Evolutionary conservation across 2,113 vertebrate genomes (phyloP).

Genomic region (Pygoscelis antarcticus): DNA sequence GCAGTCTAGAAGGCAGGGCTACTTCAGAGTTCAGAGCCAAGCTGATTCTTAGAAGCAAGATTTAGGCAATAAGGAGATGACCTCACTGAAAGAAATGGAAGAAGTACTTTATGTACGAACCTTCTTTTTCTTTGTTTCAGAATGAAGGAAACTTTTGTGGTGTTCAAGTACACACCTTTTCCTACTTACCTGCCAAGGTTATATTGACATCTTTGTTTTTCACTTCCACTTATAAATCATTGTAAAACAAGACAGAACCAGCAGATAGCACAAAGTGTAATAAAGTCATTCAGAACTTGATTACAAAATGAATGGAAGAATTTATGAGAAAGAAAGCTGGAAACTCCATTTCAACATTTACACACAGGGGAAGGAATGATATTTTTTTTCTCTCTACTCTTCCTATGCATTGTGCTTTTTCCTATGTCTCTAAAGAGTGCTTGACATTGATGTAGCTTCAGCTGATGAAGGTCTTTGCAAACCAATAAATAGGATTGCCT

Average conservation of each 20-base stretch:
- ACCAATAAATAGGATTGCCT: not conserved
- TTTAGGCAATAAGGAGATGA: not conserved
- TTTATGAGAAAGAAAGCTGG: not conserved
- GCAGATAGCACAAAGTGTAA: not conserved
- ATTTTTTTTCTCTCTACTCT: not conserved
- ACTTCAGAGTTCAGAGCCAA: not conserved
- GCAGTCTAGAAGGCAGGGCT: not conserved
- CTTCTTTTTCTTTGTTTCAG: not conserved
- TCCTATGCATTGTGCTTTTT: not conserved
- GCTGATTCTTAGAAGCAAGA: not conserved
- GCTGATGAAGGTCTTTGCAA: not conserved
- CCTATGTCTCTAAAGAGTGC: not conserved
- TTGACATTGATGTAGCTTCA: not conserved
- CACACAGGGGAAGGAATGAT: not conserved
- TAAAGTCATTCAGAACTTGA: not conserved
- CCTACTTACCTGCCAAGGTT: not conserved
- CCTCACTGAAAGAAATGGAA: not conserved
- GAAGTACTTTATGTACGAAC: not conserved
- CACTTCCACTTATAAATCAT: not conserved
- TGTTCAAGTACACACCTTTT: not conserved
- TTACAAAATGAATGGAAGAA: conserved; percentile 10
- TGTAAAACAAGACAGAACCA: conserved; percentile 47
- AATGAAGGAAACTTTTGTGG: not conserved
- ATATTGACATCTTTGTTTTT: not conserved
- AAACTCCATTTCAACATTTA: not conserved